A percentile compares a stretch with the other conserved stretches of the same genome.
Evolutionary conservation across 2,888 invertebrate genomes (phyloP).

Genomic region (Orchesellides sinensis): DNA sequence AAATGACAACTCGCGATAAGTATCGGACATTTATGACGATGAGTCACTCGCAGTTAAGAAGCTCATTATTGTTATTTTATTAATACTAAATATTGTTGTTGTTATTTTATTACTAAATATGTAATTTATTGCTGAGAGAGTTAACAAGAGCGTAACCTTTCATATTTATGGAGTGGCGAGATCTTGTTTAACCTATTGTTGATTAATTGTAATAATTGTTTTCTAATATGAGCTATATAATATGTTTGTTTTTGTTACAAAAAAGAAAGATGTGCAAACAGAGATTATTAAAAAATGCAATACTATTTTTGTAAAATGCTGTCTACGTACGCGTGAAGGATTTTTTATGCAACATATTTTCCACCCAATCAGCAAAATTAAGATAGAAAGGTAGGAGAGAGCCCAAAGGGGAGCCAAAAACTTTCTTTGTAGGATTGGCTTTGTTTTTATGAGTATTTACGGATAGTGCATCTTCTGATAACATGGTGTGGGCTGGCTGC

Average conservation of each 20-base stretch:
- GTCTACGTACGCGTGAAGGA: not conserved
- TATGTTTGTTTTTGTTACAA: constrained; percentile 27
- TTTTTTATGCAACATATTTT: not conserved
- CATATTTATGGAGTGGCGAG: not conserved
- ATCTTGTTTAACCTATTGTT: constrained; percentile 40
- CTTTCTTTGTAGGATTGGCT: not conserved
- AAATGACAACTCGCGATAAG: constrained; percentile 38
- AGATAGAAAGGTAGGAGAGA: not conserved
- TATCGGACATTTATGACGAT: constrained; percentile 25
- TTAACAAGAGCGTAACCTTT: not conserved
- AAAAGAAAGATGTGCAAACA: constrained; percentile 25
- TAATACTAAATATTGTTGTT: constrained; percentile 27
- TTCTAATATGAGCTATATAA: constrained; percentile 44
- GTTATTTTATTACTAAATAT: constrained; percentile 31
- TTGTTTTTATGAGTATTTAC: not conserved
- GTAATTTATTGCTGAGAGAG: constrained; percentile 49
- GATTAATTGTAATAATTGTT: constrained; percentile 53
- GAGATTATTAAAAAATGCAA: constrained; percentile 49
- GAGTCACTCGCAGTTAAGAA: constrained; percentile 43
- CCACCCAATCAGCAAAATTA: not conserved
- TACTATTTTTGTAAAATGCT: constrained; percentile 35
- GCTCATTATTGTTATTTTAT: constrained; percentile 47
- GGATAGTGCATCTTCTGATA: constrained; percentile 4
- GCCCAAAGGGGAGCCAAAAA: not conserved
- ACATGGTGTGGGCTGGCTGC: not conserved